Evolutionary conservation across 2,888 invertebrate species (phyloP).

Genomic region (Thymelicus sylvestris): DNA sequence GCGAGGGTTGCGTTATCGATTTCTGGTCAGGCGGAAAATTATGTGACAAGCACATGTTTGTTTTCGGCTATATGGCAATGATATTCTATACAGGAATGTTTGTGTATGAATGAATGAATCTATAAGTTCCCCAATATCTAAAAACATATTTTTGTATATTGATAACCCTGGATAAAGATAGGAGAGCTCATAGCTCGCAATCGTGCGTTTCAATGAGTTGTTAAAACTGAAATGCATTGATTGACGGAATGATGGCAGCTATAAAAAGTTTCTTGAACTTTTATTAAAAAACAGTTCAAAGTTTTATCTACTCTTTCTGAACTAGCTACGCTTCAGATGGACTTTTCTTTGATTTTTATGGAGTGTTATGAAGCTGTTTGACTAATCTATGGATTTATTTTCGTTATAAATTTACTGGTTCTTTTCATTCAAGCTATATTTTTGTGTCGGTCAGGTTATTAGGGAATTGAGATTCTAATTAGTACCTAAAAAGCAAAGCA

Average conservation of each 20-base stretch:
- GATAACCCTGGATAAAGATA: conserved; percentile 15
- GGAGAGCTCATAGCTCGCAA: conserved; percentile 37
- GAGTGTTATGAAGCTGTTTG: background rate
- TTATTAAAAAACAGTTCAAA: conserved; percentile 45
- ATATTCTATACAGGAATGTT: too few species aligned
- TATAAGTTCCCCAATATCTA: too few species aligned
- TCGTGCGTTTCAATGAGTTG: conserved; percentile 57
- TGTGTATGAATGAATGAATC: too few species aligned
- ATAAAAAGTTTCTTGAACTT: conserved; percentile 68
- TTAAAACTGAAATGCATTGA: conserved; percentile 66
- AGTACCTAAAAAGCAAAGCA: too few species aligned
- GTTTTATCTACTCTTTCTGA: conserved; percentile 16
- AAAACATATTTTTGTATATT: too few species aligned
- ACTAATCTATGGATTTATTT: background rate
- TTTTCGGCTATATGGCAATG: too few species aligned
- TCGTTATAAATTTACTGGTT: background rate
- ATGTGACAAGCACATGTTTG: too few species aligned
- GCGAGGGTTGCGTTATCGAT: too few species aligned
- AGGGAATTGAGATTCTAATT: too few species aligned
- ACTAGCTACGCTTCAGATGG: background rate
- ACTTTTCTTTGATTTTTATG: conserved; percentile 18
- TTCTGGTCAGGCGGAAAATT: too few species aligned
- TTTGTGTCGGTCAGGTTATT: background rate
- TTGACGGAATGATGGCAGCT: conserved; percentile 63
- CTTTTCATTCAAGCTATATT: background rate